Percentiles rank a stretch among this genome's conserved stretches.
phyloP scores from a whole-genome alignment of 2,113 vertebrate species.

The Corydoras sp. region DNA sequence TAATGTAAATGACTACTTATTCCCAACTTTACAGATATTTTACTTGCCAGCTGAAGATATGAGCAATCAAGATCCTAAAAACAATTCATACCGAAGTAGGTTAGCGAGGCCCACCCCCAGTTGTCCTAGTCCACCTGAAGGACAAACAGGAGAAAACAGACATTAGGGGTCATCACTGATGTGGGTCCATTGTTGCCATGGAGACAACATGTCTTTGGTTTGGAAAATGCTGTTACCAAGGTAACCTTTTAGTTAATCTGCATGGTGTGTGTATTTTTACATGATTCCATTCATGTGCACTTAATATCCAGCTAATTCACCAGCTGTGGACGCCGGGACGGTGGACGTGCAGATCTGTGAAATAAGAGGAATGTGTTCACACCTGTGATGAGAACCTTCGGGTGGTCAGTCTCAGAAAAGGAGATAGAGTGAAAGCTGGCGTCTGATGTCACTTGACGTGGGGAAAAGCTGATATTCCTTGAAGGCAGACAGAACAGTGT shows the following conservation, averaged over 20 bases:
- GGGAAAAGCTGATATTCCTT: slow-evolving; percentile 69
- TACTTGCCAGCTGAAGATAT: no score
- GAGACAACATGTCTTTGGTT: slow-evolving; percentile 27
- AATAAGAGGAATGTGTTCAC: background rate
- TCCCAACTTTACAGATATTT: no score
- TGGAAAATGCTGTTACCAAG: slow-evolving; percentile 30
- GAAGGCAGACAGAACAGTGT: slow-evolving; percentile 50
- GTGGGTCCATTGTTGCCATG: slow-evolving; percentile 26
- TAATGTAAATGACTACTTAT: no score
- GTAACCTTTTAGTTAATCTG: slow-evolving; percentile 23
- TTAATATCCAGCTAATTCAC: no score
- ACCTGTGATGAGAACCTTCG: slow-evolving; percentile 92
- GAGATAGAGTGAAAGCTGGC: slow-evolving; percentile 78
- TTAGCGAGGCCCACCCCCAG: slow-evolving; percentile 88
- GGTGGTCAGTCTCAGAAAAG: slow-evolving; percentile 74
- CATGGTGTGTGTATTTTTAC: slow-evolving; percentile 4
- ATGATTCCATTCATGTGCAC: background rate
- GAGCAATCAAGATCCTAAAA: background rate
- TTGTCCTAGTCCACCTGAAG: slow-evolving; percentile 85
- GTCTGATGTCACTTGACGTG: slow-evolving; percentile 68
- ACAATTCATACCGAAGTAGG: slow-evolving; percentile 72
- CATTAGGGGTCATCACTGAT: slow-evolving; percentile 21
- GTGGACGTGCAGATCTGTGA: no score
- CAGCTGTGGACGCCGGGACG: no score
- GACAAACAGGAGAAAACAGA: slow-evolving; percentile 12